These are phyloP conservation scores for Mesocentrotus franciscanus DNA, from an alignment of 53 echinoderm and acorn worm species.

Conservation along the genomic window DNA sequence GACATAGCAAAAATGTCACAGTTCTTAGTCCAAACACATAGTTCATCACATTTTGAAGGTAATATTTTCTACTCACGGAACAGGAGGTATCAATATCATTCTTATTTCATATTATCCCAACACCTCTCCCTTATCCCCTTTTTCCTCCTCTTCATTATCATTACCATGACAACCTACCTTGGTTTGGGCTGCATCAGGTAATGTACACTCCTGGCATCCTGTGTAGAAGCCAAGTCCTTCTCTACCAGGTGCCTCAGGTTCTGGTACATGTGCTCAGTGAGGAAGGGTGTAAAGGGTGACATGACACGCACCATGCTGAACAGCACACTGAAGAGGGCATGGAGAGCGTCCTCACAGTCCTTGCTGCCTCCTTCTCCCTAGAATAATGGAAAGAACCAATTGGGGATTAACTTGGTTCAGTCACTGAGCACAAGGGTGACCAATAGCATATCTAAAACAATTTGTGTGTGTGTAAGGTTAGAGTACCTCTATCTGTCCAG, in stretches of 20 bases:
- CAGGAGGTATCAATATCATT: too few relatives aligned
- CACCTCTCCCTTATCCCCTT: too few relatives aligned
- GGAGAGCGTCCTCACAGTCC: constrained; percentile 89
- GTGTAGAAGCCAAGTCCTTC: constrained; percentile 67
- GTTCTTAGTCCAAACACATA: too few relatives aligned
- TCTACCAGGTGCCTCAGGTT: constrained; percentile 88
- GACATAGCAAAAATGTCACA: too few relatives aligned
- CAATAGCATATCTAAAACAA: neutral
- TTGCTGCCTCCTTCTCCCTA: constrained; percentile 90
- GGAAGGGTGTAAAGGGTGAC: constrained; percentile 99
- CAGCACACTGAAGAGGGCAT: constrained; percentile 94
- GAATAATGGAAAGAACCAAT: neutral
- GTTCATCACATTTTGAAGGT: too few relatives aligned
- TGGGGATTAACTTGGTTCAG: neutral
- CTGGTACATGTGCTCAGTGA: constrained; percentile 99
- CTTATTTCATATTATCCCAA: neutral
- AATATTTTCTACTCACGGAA: too few relatives aligned
- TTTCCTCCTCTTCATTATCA: neutral
- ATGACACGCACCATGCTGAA: constrained; percentile 95
- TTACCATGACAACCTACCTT: constrained; percentile 71
- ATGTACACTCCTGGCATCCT: constrained; percentile 88
- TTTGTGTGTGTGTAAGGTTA: too few relatives aligned
- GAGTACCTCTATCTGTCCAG: neutral
- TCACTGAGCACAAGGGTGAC: neutral
- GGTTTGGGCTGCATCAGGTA: constrained; percentile 96